Percentiles rank a stretch among this genome's conserved stretches.
Conservation (phyloP, 1,140 invertebrate genomes). For the Drosophila sechellia region DNA sequence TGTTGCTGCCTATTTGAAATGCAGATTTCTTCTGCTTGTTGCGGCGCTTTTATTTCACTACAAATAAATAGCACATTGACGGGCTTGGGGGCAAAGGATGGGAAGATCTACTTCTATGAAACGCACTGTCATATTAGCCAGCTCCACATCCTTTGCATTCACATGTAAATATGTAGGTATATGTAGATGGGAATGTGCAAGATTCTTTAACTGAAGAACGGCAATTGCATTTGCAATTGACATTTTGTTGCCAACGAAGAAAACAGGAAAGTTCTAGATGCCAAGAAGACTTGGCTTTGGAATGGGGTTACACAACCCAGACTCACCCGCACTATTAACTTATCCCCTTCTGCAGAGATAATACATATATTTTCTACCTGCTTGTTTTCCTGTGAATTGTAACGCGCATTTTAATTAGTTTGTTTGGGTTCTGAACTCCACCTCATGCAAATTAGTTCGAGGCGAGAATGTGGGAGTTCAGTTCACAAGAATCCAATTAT, state of each 20-base stretch:
- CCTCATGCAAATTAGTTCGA: conserved; percentile 38
- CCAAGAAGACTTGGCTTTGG: conserved; percentile 34
- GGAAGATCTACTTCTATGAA: no score
- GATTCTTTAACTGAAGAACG: conserved; percentile 29
- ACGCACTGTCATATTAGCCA: no score
- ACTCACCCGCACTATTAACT: background rate
- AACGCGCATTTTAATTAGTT: conserved; percentile 75
- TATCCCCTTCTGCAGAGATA: background rate
- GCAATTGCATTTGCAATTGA: conserved; percentile 54
- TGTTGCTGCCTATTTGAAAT: conserved; percentile 65
- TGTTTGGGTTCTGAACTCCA: conserved; percentile 27
- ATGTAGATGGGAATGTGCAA: background rate
- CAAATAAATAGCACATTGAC: conserved; percentile 55
- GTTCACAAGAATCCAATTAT: conserved; percentile 40
- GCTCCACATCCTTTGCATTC: conserved; percentile 5
- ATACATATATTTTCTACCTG: conserved; percentile 12
- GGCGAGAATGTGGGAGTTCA: conserved; percentile 30
- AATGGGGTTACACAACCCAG: conserved; percentile 41
- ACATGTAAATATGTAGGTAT: conserved; percentile 3
- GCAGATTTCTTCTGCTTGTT: conserved; percentile 64
- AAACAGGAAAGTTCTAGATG: conserved; percentile 56
- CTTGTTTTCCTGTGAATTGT: conserved; percentile 56
- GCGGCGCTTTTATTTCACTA: conserved; percentile 57
- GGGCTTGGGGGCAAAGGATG: conserved; percentile 27
- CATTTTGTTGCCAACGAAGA: conserved; percentile 53